Percentiles rank a stretch among this genome's conserved stretches.
phyloP scores from a whole-genome alignment of 2,797 vertebrate species.

The Sciaenops ocellatus region DNA sequence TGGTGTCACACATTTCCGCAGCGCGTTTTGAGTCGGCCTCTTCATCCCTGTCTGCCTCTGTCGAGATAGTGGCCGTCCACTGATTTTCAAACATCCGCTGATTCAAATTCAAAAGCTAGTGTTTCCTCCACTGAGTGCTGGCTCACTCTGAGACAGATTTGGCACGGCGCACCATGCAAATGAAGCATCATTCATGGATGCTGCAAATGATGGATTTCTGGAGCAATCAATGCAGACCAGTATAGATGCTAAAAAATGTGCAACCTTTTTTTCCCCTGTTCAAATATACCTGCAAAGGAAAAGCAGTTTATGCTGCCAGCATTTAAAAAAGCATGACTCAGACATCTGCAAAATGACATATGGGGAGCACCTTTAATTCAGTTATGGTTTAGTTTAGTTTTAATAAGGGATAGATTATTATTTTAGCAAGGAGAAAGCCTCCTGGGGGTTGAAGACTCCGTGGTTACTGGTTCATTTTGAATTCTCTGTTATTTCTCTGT shows the following conservation, averaged over 20 bases:
- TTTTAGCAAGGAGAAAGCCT: not conserved
- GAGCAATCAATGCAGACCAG: conserved; percentile 52
- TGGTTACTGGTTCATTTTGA: conserved; percentile 28
- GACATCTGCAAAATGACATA: conserved; percentile 4
- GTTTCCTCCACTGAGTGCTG: conserved; percentile 67
- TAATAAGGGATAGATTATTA: conserved; percentile 8
- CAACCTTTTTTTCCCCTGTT: not conserved
- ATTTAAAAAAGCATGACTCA: not conserved
- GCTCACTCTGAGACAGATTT: conserved; percentile 53
- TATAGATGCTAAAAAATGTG: conserved; percentile 18
- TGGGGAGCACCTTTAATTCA: conserved; percentile 22
- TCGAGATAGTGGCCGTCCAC: conserved; percentile 64
- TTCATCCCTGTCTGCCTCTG: conserved; percentile 58
- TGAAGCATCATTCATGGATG: conserved; percentile 58
- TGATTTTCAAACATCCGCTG: conserved; percentile 70
- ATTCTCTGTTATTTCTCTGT: conserved; percentile 39
- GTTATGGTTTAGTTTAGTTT: not conserved
- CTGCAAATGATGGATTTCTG: conserved; percentile 57
- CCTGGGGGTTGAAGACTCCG: not conserved
- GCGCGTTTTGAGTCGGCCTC: conserved; percentile 30
- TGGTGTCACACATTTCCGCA: conserved; percentile 46
- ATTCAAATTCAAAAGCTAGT: conserved; percentile 74
- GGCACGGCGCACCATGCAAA: conserved; percentile 69
- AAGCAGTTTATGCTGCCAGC: not conserved
- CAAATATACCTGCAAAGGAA: not conserved